phyloP scores from a whole-genome alignment of 2,888 invertebrate species.

The Atherix ibis region DNA sequence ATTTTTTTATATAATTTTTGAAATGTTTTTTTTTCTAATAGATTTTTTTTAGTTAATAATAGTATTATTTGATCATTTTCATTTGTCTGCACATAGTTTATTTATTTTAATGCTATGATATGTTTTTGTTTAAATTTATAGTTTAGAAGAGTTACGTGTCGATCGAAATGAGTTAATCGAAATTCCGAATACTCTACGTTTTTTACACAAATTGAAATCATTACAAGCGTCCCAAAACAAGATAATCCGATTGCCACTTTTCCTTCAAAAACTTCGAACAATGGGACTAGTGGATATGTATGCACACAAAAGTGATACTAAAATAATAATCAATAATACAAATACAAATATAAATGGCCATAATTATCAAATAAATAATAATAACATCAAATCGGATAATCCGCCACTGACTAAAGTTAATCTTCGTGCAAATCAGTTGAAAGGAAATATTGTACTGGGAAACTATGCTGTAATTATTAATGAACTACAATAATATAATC shows the following conservation, averaged over 20 bases:
- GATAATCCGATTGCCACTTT: conserved; percentile 34
- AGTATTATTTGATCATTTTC: too few species aligned
- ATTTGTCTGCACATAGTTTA: too few species aligned
- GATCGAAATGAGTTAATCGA: conserved; percentile 56
- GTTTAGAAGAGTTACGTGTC: conserved; percentile 52
- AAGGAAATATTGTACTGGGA: conserved; percentile 70
- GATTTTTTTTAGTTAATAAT: too few species aligned
- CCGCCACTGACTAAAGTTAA: conserved; percentile 55
- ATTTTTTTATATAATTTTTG: too few species aligned
- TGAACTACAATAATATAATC: background rate
- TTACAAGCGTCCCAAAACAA: conserved; percentile 43
- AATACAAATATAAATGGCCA: background rate
- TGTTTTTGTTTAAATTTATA: conserved; percentile 24
- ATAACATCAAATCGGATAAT: conserved; percentile 7
- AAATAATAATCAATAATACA: conserved; percentile 3
- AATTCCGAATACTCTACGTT: conserved; percentile 42
- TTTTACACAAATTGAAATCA: conserved; percentile 41
- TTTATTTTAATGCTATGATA: too few species aligned
- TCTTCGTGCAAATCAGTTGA: conserved; percentile 57
- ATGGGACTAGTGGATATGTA: conserved; percentile 22
- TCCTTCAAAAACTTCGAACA: conserved; percentile 39
- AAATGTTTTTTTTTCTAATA: too few species aligned
- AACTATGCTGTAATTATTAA: conserved; percentile 60
- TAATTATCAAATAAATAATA: conserved; percentile 1
- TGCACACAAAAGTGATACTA: conserved; percentile 9